phyloP scores from a whole-genome alignment of 2,888 invertebrate genomes.

The Melitaea athalia region DNA sequence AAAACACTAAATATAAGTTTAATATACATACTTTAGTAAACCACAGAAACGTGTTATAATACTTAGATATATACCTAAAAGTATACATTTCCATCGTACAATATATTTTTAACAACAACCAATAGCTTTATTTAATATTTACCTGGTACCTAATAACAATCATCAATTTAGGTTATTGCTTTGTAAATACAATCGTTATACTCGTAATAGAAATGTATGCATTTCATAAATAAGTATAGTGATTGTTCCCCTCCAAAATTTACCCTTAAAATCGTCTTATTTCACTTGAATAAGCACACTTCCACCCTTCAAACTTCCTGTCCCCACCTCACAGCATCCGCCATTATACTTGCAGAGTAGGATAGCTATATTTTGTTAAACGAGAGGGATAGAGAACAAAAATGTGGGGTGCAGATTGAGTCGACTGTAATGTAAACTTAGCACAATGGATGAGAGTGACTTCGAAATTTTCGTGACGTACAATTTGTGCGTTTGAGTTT shows the following conservation, averaged over 20 bases:
- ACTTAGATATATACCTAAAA: neutral
- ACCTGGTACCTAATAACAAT: neutral
- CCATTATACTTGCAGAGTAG: slow-evolving; percentile 50
- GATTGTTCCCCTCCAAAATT: slow-evolving; percentile 53
- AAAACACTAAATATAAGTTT: neutral
- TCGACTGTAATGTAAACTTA: slow-evolving; percentile 57
- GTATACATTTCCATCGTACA: neutral
- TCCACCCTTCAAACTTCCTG: slow-evolving; percentile 62
- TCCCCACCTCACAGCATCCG: slow-evolving; percentile 69
- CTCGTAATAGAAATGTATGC: slow-evolving; percentile 14
- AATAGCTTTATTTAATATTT: neutral
- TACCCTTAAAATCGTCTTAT: slow-evolving; percentile 62
- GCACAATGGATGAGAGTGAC: slow-evolving; percentile 58
- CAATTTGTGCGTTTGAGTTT: slow-evolving; percentile 19
- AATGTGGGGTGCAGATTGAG: slow-evolving; percentile 54
- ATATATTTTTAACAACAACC: neutral
- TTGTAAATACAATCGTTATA: slow-evolving; percentile 14
- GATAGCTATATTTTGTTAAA: slow-evolving; percentile 12
- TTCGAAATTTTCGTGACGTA: slow-evolving; percentile 19
- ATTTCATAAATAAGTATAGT: slow-evolving; percentile 42
- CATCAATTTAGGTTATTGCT: slow-evolving; percentile 12
- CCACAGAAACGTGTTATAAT: neutral
- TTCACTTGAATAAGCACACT: slow-evolving; percentile 61
- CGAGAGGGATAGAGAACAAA: slow-evolving; percentile 43
- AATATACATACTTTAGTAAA: neutral